These are phyloP conservation scores for Orycteropus afer DNA, from an alignment of 2,113 vertebrate species.

Conservation along the genomic window DNA sequence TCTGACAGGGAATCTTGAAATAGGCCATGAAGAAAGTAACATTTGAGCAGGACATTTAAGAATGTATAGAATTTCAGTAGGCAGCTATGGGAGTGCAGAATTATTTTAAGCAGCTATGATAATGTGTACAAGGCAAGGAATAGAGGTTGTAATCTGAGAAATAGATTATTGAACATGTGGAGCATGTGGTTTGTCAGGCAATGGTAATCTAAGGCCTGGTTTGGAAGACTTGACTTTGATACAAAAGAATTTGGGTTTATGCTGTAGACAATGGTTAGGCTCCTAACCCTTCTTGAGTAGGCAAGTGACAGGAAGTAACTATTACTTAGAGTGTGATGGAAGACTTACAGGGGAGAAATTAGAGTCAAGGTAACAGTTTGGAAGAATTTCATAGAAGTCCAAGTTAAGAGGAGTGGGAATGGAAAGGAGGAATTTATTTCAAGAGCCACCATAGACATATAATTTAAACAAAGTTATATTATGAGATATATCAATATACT, in stretches of 20 bases:
- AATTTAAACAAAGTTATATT: neutral
- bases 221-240: neutral
- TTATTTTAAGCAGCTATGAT: neutral
- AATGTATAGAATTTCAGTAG: neutral
- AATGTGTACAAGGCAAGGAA: neutral
- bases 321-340: neutral
- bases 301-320: neutral
- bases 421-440: neutral
- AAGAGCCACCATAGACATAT: neutral
- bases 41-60: neutral
- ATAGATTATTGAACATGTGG: neutral
- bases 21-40: neutral
- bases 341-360: neutral
- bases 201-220: neutral
- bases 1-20: conserved; percentile 10
- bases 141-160: neutral
- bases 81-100: neutral
- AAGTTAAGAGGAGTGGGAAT: neutral
- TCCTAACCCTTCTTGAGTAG: neutral
- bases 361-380: neutral
- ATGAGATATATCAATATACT: neutral
- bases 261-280: neutral
- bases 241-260: neutral
- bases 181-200: neutral
- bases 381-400: neutral